Evolutionary conservation across 2,797 vertebrate genomes (phyloP).

Genomic region (Huso huso): DNA sequence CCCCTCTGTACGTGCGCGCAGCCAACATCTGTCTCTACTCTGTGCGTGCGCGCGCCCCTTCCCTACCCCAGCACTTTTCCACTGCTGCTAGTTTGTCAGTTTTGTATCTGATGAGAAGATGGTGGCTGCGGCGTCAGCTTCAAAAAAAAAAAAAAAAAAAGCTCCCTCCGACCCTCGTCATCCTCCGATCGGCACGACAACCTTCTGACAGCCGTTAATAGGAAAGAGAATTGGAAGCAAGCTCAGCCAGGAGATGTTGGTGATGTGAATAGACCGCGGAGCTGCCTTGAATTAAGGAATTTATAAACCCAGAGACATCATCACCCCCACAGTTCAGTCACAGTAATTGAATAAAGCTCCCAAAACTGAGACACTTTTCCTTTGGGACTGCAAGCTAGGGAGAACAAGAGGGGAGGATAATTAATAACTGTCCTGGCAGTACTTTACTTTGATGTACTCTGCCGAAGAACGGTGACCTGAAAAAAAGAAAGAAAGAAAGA

Average conservation of each 20-base stretch:
- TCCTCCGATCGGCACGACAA: constrained; percentile 15
- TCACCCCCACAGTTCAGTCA: constrained; percentile 10
- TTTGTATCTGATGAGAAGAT: constrained; percentile 40
- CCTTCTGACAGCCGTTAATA: constrained; percentile 16
- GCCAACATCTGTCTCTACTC: constrained; percentile 17
- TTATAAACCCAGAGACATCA: constrained; percentile 19
- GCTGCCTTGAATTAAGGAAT: constrained; percentile 22
- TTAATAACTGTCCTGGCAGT: constrained; percentile 31
- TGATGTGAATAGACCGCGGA: constrained; percentile 20
- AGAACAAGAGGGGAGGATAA: constrained; percentile 27
- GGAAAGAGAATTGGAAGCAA: constrained; percentile 38
- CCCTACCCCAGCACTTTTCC: not conserved
- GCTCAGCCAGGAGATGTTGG: constrained; percentile 22
- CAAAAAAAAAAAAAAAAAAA: constrained; percentile 17
- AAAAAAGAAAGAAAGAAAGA: constrained; percentile 17
- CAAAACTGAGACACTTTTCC: constrained; percentile 30
- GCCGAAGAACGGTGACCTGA: constrained; percentile 47
- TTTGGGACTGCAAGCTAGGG: constrained; percentile 31
- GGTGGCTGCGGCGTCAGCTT: constrained; percentile 36
- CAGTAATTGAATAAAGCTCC: constrained; percentile 30
- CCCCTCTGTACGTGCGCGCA: constrained; percentile 34
- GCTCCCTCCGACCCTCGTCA: constrained; percentile 23
- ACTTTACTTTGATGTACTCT: constrained; percentile 28
- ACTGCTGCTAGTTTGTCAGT: constrained; percentile 9
- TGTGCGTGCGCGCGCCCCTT: constrained; percentile 13